These are phyloP conservation scores for Drosophila fungiperda DNA, from an alignment of 2,888 invertebrate genomes.

Conservation along the genomic window DNA sequence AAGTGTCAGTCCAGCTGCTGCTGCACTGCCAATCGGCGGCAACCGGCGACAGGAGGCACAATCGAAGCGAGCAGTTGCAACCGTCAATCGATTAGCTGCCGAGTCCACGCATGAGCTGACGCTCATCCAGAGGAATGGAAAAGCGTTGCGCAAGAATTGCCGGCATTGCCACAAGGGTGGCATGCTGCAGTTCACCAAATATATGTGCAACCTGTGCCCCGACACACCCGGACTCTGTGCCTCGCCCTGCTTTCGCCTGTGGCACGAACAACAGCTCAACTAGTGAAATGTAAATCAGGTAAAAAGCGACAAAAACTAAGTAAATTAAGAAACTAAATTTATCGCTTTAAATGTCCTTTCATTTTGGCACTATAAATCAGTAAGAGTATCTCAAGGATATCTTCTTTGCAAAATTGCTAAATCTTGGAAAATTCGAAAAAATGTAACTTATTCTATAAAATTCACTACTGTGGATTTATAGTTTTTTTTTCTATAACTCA, in stretches of 20 bases:
- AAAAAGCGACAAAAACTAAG: slow-evolving; percentile 1
- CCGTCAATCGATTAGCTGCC: neutral
- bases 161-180: slow-evolving; percentile 67
- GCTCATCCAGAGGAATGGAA: slow-evolving; percentile 48
- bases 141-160: slow-evolving; percentile 66
- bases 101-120: slow-evolving; percentile 45
- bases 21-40: neutral
- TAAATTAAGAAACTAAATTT: neutral
- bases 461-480: neutral
- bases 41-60: slow-evolving; percentile 8
- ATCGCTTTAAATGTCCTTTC: neutral
- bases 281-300: slow-evolving; percentile 1
- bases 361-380: neutral
- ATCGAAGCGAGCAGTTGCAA: neutral
- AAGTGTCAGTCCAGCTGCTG: neutral
- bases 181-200: slow-evolving; percentile 67
- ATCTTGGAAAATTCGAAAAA: neutral
- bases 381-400: neutral
- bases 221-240: slow-evolving; percentile 68
- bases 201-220: slow-evolving; percentile 66
- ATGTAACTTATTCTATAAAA: neutral
- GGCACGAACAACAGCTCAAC: slow-evolving; percentile 60
- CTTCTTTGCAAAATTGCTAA: neutral
- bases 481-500: neutral
- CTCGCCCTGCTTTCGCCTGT: slow-evolving; percentile 70